Conservation (phyloP, 2,797 vertebrate species). For the Odontamblyopus lacepedii region DNA sequence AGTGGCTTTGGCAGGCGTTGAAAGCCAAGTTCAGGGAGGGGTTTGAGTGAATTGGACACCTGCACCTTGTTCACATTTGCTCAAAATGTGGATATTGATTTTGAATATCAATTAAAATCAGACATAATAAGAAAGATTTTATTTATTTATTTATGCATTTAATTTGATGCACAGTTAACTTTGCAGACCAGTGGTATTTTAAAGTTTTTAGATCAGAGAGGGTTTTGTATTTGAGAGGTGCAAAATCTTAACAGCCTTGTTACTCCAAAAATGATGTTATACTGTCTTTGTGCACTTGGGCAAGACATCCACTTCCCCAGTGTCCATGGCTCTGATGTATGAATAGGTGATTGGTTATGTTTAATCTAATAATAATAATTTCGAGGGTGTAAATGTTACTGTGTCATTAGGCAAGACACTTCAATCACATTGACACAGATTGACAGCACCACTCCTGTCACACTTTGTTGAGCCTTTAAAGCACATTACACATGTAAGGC, state of each 20-base stretch:
- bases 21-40: slow-evolving; percentile 48
- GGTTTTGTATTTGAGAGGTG: background rate
- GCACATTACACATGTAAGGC: too few species aligned
- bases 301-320: background rate
- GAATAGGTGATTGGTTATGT: background rate
- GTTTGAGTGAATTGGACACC: slow-evolving; percentile 40
- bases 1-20: slow-evolving; percentile 56
- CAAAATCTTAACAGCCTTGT: too few species aligned
- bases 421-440: too few species aligned
- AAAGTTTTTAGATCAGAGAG: background rate
- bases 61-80: slow-evolving; percentile 40
- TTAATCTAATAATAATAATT: background rate
- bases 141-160: background rate
- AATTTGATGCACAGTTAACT: slow-evolving; percentile 1
- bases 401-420: too few species aligned
- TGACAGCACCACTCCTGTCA: too few species aligned
- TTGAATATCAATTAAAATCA: slow-evolving; percentile 6
- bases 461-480: too few species aligned
- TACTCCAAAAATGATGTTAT: too few species aligned
- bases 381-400: too few species aligned
- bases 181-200: background rate
- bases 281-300: background rate
- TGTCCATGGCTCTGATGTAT: background rate
- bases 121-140: slow-evolving; percentile 5
- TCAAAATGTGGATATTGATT: slow-evolving; percentile 34